Evolutionary conservation across 92 coral and sea anemone species (phyloP), one percentile per base, ranked within the genome.

Genomic region (Desmophyllum pertusum): DNA sequence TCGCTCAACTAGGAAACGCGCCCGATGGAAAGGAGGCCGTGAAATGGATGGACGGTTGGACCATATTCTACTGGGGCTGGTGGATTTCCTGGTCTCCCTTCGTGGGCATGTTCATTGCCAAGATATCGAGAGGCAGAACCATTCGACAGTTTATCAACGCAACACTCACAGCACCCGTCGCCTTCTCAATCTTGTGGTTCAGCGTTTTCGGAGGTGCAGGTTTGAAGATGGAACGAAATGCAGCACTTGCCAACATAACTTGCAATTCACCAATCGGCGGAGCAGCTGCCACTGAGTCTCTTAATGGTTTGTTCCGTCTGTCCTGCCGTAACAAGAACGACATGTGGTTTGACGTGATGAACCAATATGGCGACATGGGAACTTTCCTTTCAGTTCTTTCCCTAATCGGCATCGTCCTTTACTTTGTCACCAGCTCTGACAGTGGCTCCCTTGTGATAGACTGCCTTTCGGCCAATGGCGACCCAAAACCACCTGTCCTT

Each of bases 21-120:
- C 98, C 97, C 3, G 98, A 95, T 65, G 79, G 89, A 42, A 95
- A 88, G 83, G 92, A 95, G 33, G 87, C 86, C 10, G 80, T 90
- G 19, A 17, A 55, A 38, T 95, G 98, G 98, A 92, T 95, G 90
- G 85, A 93, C 43, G 87, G 73, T 57, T 95, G 98, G 98, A 95
- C 98, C 69, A 93, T 95, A 61, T 95, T 95, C 87, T 95, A 95
- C 92, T 95, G 98, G 98, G 98, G 98, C 8, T 95, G 98, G 98
- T 95, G 98, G 98, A 95, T 95, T 42, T 94, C 98, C 35, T 95
- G 98, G 98, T 90, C 98, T 17, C 97, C 98, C 37, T 93, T 95
- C 85, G 98, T 95, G 30, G 98, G 98, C 41, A 93, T 89, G 89
- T 95, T 95, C 78, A 91, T 95, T 30, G 98, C 98, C 64, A 93